Evolutionary conservation across 2,797 vertebrate species (phyloP).

Genomic region (Esox lucius): DNA sequence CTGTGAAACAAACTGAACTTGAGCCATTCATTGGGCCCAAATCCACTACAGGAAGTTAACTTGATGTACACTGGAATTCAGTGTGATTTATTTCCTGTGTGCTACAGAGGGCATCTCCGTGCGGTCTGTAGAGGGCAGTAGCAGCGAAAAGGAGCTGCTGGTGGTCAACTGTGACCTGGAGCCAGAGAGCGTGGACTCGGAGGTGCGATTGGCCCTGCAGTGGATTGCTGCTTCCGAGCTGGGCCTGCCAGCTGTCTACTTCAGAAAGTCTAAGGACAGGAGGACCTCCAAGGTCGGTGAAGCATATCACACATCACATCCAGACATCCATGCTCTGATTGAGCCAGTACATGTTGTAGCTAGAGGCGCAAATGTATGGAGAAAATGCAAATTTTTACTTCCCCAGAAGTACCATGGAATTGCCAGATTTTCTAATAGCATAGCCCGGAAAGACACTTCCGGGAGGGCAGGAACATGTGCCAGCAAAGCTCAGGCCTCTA

Average conservation of each 20-base stretch:
- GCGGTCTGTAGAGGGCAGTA: conserved; percentile 66
- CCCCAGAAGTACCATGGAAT: no score
- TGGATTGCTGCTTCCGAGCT: conserved; percentile 97
- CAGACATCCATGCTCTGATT: background rate
- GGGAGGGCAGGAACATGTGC: no score
- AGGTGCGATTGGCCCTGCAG: conserved; percentile 88
- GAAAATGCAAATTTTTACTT: no score
- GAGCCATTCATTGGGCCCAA: no score
- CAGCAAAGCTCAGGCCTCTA: no score
- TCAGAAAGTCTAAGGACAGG: conserved; percentile 88
- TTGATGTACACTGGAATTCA: no score
- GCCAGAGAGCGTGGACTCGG: conserved; percentile 79
- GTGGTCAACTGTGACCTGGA: conserved; percentile 93
- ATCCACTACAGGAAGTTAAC: no score
- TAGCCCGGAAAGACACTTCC: no score
- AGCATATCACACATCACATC: background rate
- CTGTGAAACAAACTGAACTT: no score
- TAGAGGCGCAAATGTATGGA: no score
- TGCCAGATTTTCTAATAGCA: no score
- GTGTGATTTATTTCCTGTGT: background rate
- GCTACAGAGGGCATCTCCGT: conserved; percentile 73
- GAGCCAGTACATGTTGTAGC: background rate
- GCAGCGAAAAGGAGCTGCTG: conserved; percentile 78
- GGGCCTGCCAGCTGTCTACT: conserved; percentile 87
- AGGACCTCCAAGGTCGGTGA: conserved; percentile 83